phyloP scores from a whole-genome alignment of 2,113 vertebrate species.

The cattle (Bos taurus) region DNA sequence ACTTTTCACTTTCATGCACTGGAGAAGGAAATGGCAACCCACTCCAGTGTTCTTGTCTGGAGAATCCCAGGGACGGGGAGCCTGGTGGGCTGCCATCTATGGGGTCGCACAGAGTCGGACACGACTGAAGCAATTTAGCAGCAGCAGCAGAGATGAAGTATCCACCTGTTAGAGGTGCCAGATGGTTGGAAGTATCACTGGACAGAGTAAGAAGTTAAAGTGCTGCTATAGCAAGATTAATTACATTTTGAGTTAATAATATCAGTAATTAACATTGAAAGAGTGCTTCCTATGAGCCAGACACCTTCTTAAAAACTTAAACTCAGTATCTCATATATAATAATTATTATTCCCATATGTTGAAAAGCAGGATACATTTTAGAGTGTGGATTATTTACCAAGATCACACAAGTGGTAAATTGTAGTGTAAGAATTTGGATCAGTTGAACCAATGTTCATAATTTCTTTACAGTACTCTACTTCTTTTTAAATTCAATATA shows the following conservation, averaged over 20 bases:
- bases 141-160: not conserved
- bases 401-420: not conserved
- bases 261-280: not conserved
- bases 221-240: not conserved
- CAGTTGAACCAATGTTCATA: not conserved
- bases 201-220: not conserved
- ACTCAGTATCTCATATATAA: not conserved
- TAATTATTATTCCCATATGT: not conserved
- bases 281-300: not conserved
- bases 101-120: too few species aligned
- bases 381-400: not conserved
- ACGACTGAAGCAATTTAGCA: too few species aligned
- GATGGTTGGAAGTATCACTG: not conserved
- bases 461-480: not conserved
- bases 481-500: not conserved
- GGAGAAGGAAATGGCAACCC: too few species aligned
- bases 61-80: too few species aligned
- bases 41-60: too few species aligned
- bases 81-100: too few species aligned
- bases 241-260: not conserved
- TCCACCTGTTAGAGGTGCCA: not conserved
- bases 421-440: not conserved
- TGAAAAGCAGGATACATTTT: not conserved
- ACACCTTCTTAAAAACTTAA: not conserved
- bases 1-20: too few species aligned